phyloP scores from a whole-genome alignment of 2,888 invertebrate genomes.

The Leptinotarsa rubiginosa region DNA sequence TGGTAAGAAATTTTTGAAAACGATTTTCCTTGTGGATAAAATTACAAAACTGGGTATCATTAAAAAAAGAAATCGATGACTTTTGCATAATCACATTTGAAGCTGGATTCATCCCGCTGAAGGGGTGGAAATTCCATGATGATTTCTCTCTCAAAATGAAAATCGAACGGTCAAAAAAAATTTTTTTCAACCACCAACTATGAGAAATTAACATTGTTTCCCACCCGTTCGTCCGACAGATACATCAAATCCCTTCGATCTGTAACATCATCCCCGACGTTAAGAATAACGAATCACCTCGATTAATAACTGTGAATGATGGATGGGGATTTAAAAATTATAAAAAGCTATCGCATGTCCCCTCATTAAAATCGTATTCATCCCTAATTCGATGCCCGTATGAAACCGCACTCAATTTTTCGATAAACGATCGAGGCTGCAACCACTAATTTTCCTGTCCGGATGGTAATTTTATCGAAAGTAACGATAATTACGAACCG shows the following conservation, averaged over 20 bases:
- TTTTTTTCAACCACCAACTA: too few relatives aligned
- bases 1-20: too few relatives aligned
- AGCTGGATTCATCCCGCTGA: too few relatives aligned
- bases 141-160: too few relatives aligned
- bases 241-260: background rate
- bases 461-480: conserved; percentile 37
- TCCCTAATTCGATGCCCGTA: conserved; percentile 36
- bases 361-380: conserved; percentile 37
- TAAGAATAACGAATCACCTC: conserved; percentile 16
- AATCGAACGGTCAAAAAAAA: too few relatives aligned
- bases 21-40: too few relatives aligned
- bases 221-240: too few relatives aligned
- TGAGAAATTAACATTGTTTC: too few relatives aligned
- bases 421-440: conserved; percentile 27
- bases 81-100: too few relatives aligned
- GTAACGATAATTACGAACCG: conserved; percentile 34
- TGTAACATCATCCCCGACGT: conserved; percentile 9
- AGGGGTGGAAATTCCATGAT: too few relatives aligned
- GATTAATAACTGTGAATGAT: conserved; percentile 27
- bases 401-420: conserved; percentile 32
- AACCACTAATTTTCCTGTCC: conserved; percentile 41
- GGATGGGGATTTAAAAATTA: conserved; percentile 37
- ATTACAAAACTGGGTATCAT: too few relatives aligned
- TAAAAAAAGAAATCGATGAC: too few relatives aligned
- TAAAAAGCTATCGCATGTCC: conserved; percentile 33